Conservation (phyloP, 2,113 vertebrate genomes). For the Lonchura striata region DNA sequence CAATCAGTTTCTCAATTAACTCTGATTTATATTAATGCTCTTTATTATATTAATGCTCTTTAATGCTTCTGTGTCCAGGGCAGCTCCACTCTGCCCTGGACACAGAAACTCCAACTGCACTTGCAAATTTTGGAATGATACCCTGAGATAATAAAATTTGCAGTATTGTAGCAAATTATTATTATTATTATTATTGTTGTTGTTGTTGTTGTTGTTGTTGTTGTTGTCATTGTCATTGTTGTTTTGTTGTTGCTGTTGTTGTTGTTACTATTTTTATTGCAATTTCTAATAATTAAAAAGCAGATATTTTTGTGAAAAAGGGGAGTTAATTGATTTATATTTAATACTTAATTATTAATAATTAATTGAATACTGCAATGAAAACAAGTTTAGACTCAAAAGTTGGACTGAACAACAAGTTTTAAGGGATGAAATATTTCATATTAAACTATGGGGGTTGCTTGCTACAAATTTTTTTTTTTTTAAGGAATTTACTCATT, state of each 20-base stretch:
- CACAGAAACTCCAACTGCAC: not conserved
- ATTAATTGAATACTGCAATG: not conserved
- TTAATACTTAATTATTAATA: not conserved
- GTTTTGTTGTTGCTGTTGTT: too few relatives aligned
- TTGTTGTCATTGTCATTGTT: too few relatives aligned
- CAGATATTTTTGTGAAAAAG: not conserved
- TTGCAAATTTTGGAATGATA: not conserved
- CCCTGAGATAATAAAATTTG: not conserved
- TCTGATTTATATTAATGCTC: conserved; percentile 25
- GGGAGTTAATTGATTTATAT: not conserved
- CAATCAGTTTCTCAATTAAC: conserved; percentile 14
- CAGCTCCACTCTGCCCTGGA: not conserved
- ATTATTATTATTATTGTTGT: too few relatives aligned
- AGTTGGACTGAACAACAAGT: not conserved
- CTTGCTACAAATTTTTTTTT: accelerated
- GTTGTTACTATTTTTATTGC: too few relatives aligned
- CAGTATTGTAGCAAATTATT: not conserved
- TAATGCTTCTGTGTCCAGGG: too few relatives aligned
- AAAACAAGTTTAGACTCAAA: not conserved
- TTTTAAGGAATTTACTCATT: not conserved
- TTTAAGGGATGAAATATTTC: not conserved
- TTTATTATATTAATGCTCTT: too few relatives aligned
- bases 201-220: too few relatives aligned
- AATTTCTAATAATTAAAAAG: not conserved
- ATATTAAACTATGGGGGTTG: not conserved